phyloP scores from a whole-genome alignment of 2,888 invertebrate genomes.

The Melikaiella ostensackeni region DNA sequence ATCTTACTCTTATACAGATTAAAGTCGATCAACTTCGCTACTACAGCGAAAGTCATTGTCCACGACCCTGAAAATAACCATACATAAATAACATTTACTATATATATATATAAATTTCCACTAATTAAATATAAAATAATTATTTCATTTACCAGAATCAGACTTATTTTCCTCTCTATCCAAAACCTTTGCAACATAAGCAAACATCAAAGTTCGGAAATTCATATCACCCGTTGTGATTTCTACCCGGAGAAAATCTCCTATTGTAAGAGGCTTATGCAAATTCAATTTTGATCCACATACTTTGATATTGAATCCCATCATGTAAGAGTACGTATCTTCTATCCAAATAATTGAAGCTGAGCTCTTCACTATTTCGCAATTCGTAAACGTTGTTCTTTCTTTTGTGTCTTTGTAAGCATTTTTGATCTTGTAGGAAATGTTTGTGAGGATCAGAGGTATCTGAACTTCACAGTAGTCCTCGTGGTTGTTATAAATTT shows the following conservation, averaged over 20 bases:
- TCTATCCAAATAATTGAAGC: neutral
- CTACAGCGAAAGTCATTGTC: neutral
- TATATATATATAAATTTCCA: neutral
- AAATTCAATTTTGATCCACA: neutral
- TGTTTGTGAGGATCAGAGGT: neutral
- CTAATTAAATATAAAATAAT: neutral
- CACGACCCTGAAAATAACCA: neutral
- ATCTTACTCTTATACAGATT: neutral
- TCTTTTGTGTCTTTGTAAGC: neutral
- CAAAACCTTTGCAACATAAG: neutral
- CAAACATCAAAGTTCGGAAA: neutral
- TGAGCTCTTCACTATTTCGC: neutral
- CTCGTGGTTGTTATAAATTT: neutral
- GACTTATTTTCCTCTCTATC: neutral
- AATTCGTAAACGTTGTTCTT: neutral
- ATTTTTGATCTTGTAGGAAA: neutral
- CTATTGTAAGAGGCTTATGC: neutral
- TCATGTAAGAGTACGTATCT: neutral
- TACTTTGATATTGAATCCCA: neutral
- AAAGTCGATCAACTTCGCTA: neutral
- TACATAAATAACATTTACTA: neutral
- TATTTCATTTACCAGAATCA: neutral
- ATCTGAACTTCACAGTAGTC: neutral
- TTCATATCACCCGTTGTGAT: neutral
- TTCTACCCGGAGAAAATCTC: neutral